Evolutionary conservation across 2,113 vertebrate species (phyloP).

Genomic region (Apodemus sylvaticus): DNA sequence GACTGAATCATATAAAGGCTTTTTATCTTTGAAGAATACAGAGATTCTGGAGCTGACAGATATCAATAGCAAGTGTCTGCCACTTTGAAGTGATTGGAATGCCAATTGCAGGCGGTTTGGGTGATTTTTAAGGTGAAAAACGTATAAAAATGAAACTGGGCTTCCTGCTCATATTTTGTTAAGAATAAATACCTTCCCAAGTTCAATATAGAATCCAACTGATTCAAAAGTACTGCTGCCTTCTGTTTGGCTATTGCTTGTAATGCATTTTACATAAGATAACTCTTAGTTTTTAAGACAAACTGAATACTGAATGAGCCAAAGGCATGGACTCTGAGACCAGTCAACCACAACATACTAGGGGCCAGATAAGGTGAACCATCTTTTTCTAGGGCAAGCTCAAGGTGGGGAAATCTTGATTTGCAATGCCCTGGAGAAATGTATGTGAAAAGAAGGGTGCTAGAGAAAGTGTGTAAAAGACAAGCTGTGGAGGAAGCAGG

Average conservation of each 20-base stretch:
- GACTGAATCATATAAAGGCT: neutral
- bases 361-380: constrained; percentile 48
- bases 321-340: constrained; percentile 33
- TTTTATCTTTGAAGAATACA: neutral
- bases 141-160: neutral
- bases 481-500: neutral
- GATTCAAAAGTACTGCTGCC: neutral
- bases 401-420: constrained; percentile 12
- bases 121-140: neutral
- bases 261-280: constrained; percentile 9
- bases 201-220: neutral
- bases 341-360: neutral
- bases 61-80: neutral
- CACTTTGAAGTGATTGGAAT: neutral
- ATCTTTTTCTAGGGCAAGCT: constrained; percentile 54
- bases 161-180: neutral
- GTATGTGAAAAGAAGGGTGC: constrained; percentile 71
- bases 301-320: constrained; percentile 22
- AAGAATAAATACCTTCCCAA: neutral
- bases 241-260: constrained; percentile 10
- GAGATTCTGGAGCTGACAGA: neutral
- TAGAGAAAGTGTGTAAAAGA: constrained; percentile 53
- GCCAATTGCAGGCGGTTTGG: neutral
- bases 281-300: neutral
- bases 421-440: constrained; percentile 62